A percentile compares a stretch with the other conserved stretches of the same genome.
Conservation (phyloP, 2,888 invertebrate genomes). For the Apoda limacodes region DNA sequence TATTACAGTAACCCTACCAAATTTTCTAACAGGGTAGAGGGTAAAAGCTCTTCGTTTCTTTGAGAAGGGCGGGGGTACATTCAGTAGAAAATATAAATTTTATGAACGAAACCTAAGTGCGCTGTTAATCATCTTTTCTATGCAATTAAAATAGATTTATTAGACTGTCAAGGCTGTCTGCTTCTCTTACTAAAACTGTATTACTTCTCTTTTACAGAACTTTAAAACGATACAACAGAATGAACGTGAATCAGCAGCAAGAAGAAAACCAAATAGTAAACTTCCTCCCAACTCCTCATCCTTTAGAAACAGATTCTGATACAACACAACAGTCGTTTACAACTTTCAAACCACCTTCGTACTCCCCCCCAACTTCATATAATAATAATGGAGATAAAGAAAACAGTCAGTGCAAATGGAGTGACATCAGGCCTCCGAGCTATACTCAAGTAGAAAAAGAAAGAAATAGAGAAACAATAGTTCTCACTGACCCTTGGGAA, state of each 20-base stretch:
- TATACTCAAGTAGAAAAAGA: constrained; percentile 52
- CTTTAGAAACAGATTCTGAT: constrained; percentile 46
- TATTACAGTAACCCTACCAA: too few species aligned
- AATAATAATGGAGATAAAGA: constrained; percentile 52
- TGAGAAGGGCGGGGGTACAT: too few species aligned
- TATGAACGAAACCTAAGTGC: too few species aligned
- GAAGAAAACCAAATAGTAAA: constrained; percentile 83
- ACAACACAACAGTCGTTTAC: constrained; percentile 57
- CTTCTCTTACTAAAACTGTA: not conserved
- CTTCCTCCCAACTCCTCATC: constrained; percentile 75
- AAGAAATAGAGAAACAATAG: constrained; percentile 46
- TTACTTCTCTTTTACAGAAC: constrained; percentile 44
- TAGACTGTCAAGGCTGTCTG: too few species aligned
- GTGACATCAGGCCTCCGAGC: constrained; percentile 64
- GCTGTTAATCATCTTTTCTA: too few species aligned
- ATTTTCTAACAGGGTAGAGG: too few species aligned
- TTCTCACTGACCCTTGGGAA: constrained; percentile 61
- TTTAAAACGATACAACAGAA: constrained; percentile 74
- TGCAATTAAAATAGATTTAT: too few species aligned
- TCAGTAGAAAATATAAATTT: too few species aligned
- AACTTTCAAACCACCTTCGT: constrained; percentile 64
- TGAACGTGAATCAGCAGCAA: constrained; percentile 56
- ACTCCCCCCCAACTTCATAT: constrained; percentile 63
- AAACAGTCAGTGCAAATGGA: constrained; percentile 61
- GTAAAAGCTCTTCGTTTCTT: too few species aligned